Percentiles rank a stretch among this genome's conserved stretches.
Evolutionary conservation across 2,888 invertebrate genomes (phyloP).

Genomic region (Mythimna impura): DNA sequence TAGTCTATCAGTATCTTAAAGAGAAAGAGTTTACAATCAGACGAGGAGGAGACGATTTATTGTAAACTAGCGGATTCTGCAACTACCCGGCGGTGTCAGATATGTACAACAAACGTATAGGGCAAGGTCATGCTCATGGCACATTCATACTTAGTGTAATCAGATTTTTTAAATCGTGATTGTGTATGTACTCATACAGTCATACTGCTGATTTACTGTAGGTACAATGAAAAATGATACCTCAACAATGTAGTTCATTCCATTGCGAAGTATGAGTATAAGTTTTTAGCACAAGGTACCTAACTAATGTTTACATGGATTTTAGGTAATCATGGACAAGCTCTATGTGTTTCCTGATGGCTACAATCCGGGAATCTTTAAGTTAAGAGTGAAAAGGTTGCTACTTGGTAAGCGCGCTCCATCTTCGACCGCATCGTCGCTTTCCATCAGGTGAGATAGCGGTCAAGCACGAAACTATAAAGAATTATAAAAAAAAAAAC

Average conservation of each 20-base stretch:
- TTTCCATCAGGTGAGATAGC: no score
- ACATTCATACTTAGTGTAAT: background rate
- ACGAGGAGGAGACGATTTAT: no score
- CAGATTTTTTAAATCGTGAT: slow-evolving; percentile 9
- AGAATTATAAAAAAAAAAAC: no score
- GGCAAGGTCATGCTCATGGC: slow-evolving; percentile 25
- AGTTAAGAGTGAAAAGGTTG: no score
- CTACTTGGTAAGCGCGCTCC: no score
- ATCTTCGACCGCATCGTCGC: no score
- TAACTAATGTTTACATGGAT: background rate
- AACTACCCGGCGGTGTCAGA: no score
- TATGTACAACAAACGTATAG: slow-evolving; percentile 16
- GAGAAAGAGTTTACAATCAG: no score
- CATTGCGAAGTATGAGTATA: slow-evolving; percentile 9
- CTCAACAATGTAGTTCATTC: slow-evolving; percentile 21
- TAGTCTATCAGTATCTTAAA: no score
- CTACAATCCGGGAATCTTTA: no score
- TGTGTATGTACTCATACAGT: background rate
- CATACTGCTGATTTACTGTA: slow-evolving; percentile 13
- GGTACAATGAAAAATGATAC: slow-evolving; percentile 30
- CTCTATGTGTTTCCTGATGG: background rate
- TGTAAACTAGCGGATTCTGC: no score
- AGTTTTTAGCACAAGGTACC: slow-evolving; percentile 1
- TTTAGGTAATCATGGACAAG: background rate
- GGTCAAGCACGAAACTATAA: no score